Percentiles rank a stretch among this genome's conserved stretches.
Evolutionary conservation across 2,888 invertebrate genomes (phyloP).

Genomic region (Linyphia triangularis): DNA sequence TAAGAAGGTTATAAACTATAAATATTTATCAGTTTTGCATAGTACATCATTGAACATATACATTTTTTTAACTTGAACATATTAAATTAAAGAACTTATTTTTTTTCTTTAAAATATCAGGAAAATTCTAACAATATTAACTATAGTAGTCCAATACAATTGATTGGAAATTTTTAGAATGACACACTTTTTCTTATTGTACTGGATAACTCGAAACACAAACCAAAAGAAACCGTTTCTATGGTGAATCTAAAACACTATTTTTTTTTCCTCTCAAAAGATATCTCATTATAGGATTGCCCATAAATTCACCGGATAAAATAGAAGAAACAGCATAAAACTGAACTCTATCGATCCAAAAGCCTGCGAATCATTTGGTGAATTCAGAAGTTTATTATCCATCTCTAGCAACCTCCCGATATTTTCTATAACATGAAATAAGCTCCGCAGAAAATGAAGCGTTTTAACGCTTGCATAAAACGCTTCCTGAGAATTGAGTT

Average conservation of each 20-base stretch:
- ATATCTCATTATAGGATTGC: constrained; percentile 46
- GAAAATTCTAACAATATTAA: background rate
- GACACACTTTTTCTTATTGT: background rate
- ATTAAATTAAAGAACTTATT: background rate
- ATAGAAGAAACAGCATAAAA: constrained; percentile 11
- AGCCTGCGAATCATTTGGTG: background rate
- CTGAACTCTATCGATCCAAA: constrained; percentile 16
- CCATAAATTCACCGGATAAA: constrained; percentile 44
- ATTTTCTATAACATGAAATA: constrained; percentile 1
- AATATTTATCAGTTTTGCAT: too few species aligned
- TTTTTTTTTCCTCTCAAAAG: constrained; percentile 1
- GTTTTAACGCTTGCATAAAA: constrained; percentile 1
- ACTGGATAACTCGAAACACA: background rate
- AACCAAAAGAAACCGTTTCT: constrained; percentile 20
- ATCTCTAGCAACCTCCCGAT: background rate
- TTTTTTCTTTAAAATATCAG: background rate
- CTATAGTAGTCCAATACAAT: background rate
- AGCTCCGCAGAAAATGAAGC: constrained; percentile 1
- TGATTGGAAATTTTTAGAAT: background rate
- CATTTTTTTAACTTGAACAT: background rate
- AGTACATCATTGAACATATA: too few species aligned
- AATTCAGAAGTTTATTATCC: constrained; percentile 10
- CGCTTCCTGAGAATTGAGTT: background rate
- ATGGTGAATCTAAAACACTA: constrained; percentile 43
- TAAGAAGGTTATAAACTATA: too few species aligned